phyloP scores from a whole-genome alignment of 2,888 invertebrate genomes.

The Plebejus anna region DNA sequence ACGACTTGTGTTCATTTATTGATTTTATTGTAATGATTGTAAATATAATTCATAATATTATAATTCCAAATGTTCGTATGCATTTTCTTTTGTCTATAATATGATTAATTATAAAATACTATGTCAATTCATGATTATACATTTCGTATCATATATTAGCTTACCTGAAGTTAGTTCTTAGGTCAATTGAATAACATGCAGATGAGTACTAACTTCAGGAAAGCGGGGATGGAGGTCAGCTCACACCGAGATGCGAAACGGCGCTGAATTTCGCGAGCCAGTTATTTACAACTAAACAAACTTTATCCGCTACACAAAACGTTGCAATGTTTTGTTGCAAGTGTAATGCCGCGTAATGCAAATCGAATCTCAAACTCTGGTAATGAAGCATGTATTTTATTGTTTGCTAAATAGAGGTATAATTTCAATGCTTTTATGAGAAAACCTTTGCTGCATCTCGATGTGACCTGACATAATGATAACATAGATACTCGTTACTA shows the following conservation, averaged over 20 bases:
- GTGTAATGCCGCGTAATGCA: background rate
- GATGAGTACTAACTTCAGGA: background rate
- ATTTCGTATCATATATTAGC: slow-evolving; percentile 4
- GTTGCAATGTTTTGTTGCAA: background rate
- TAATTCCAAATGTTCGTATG: slow-evolving; percentile 29
- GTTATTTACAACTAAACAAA: background rate
- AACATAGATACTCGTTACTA: slow-evolving; percentile 45
- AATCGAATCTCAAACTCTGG: background rate
- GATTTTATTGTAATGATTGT: slow-evolving; percentile 11
- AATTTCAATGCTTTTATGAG: background rate
- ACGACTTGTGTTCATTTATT: slow-evolving; percentile 28
- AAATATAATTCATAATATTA: slow-evolving; percentile 26
- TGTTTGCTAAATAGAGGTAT: background rate
- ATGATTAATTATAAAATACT: background rate
- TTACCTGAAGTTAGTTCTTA: background rate
- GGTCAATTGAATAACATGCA: background rate
- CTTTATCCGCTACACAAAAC: background rate
- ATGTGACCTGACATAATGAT: background rate
- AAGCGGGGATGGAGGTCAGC: background rate
- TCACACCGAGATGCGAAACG: background rate
- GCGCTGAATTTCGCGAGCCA: background rate
- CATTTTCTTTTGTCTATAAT: slow-evolving; percentile 26
- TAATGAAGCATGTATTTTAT: background rate
- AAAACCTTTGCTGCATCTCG: background rate
- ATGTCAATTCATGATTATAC: slow-evolving; percentile 19